These are phyloP conservation scores for Macaria liturata DNA, from an alignment of 2,888 invertebrate genomes.

Conservation along the genomic window DNA sequence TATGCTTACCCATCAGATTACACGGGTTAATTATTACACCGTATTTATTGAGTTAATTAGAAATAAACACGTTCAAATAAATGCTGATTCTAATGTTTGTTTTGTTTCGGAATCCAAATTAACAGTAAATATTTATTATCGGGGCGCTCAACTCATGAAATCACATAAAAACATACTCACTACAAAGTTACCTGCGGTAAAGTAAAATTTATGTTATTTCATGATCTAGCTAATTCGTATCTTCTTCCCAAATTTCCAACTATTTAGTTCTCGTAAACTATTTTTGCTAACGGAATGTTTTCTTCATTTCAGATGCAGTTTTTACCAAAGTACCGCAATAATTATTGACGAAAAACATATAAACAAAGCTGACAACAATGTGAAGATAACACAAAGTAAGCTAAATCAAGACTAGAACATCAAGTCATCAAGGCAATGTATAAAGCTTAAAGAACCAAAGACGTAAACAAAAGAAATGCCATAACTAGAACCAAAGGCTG, in stretches of 20 bases:
- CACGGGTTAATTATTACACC: too few relatives aligned
- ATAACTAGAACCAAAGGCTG: too few relatives aligned
- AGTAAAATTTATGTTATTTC: too few relatives aligned
- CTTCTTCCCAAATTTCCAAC: too few relatives aligned
- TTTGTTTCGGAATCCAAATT: conserved; percentile 4
- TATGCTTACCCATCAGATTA: too few relatives aligned
- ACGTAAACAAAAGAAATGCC: too few relatives aligned
- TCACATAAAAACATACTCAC: too few relatives aligned
- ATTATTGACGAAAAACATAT: background rate
- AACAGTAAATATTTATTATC: background rate
- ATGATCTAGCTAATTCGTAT: too few relatives aligned
- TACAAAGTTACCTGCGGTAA: too few relatives aligned
- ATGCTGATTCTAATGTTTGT: background rate
- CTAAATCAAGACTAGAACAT: background rate
- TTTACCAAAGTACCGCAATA: background rate
- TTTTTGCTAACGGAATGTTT: background rate
- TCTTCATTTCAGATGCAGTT: conserved; percentile 12
- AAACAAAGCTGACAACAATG: conserved; percentile 3
- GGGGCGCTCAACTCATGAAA: background rate
- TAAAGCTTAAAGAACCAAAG: too few relatives aligned
- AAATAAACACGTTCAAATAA: conserved; percentile 1
- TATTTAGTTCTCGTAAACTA: too few relatives aligned
- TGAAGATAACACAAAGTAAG: conserved; percentile 1
- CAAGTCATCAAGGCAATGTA: background rate
- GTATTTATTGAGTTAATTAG: conserved; percentile 4